phyloP scores from a whole-genome alignment of 2,888 invertebrate species.

The Stegophylla sp. region DNA sequence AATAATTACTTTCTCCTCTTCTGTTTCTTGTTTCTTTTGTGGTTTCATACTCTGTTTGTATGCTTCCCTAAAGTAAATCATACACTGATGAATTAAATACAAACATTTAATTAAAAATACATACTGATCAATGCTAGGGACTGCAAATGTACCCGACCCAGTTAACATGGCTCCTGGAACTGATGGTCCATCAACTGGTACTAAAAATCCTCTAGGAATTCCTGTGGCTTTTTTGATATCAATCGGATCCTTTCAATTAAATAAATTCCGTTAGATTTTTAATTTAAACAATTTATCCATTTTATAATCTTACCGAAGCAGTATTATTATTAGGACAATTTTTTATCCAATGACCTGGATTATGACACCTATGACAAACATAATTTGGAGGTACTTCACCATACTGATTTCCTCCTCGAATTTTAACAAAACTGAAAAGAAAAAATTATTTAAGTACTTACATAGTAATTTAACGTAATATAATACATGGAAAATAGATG shows the following conservation, averaged over 20 bases:
- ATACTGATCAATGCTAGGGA: conserved; percentile 87
- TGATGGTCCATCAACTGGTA: conserved; percentile 86
- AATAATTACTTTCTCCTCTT: conserved; percentile 71
- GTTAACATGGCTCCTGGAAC: conserved; percentile 92
- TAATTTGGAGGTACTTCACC: conserved; percentile 92
- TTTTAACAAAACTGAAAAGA: conserved; percentile 81
- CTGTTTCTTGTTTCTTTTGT: conserved; percentile 68
- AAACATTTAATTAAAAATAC: conserved; percentile 63
- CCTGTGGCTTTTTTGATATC: conserved; percentile 91
- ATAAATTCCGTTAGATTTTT: conserved; percentile 2
- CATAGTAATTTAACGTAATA: too few relatives aligned
- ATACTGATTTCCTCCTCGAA: conserved; percentile 84
- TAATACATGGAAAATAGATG: too few relatives aligned
- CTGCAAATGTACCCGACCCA: conserved; percentile 84
- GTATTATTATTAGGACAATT: conserved; percentile 71
- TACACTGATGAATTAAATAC: conserved; percentile 23
- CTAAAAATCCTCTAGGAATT: conserved; percentile 95
- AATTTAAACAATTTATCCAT: conserved; percentile 29
- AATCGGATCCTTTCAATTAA: conserved; percentile 53
- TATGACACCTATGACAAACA: conserved; percentile 91
- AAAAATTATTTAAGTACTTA: not conserved
- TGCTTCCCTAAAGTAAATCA: conserved; percentile 72
- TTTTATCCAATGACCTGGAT: conserved; percentile 96
- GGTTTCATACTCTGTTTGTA: conserved; percentile 77
- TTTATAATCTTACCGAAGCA: conserved; percentile 22